phyloP scores from a whole-genome alignment of 2,113 vertebrate species.

The Vombatus ursinus region DNA sequence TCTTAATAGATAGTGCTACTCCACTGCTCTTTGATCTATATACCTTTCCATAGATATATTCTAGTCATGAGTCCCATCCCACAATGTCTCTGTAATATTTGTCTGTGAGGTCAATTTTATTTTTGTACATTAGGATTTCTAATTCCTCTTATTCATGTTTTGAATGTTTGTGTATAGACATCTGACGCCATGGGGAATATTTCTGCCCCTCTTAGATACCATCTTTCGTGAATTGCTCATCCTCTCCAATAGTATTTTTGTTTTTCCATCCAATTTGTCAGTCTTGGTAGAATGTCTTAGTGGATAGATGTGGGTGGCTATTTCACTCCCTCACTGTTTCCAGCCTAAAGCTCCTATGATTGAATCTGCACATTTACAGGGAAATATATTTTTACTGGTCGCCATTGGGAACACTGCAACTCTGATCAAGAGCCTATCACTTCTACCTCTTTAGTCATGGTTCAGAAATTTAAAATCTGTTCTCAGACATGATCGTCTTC shows the following conservation, averaged over 20 bases:
- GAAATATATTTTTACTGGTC: neutral
- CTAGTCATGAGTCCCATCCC: neutral
- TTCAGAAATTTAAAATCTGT: neutral
- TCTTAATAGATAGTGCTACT: neutral
- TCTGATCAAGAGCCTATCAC: neutral
- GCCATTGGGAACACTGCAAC: neutral
- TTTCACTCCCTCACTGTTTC: neutral
- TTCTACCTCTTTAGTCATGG: neutral
- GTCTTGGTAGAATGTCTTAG: neutral
- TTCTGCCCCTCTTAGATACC: neutral
- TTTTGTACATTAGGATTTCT: neutral
- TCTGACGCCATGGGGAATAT: neutral
- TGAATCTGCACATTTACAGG: neutral
- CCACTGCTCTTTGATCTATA: neutral
- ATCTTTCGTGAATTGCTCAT: neutral
- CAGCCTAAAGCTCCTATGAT: neutral
- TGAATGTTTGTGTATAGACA: neutral
- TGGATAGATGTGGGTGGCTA: neutral
- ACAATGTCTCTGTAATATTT: neutral
- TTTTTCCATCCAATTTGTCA: neutral
- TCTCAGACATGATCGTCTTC: neutral
- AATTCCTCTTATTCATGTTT: neutral
- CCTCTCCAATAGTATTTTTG: neutral
- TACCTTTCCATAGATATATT: neutral
- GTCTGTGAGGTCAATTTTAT: neutral